phyloP scores from a whole-genome alignment of 92 coral and sea anemone genomes.

The Phenganax stokvisi region DNA sequence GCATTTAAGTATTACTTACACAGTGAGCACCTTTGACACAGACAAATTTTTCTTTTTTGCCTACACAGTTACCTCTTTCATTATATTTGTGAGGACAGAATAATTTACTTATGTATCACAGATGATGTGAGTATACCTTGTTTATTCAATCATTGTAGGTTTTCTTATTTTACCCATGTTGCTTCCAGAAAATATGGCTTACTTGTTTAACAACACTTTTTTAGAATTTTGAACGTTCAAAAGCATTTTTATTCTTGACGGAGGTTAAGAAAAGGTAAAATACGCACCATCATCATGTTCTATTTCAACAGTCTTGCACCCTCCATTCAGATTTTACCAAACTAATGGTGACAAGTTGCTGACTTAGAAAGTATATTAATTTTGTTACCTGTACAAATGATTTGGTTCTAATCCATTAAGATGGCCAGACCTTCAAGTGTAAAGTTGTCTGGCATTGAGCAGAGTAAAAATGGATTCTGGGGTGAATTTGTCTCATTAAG shows the following conservation, averaged over 20 bases:
- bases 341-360: background rate
- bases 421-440: no score
- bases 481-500: no score
- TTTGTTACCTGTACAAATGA: no score
- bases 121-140: slow-evolving; percentile 74
- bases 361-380: background rate
- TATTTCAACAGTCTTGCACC: no score
- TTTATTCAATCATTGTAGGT: background rate
- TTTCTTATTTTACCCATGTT: background rate
- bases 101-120: slow-evolving; percentile 84
- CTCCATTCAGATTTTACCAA: no score
- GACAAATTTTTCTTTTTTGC: background rate
- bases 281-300: background rate
- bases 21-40: no score
- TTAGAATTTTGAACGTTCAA: slow-evolving; percentile 91
- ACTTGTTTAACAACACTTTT: slow-evolving; percentile 4
- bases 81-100: slow-evolving; percentile 89
- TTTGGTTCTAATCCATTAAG: no score
- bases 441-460: no score
- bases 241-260: slow-evolving; percentile 76
- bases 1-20: no score
- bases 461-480: no score
- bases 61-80: slow-evolving; percentile 84
- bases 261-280: slow-evolving; percentile 89
- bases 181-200: background rate